Percentiles rank a stretch among this genome's conserved stretches.
phyloP scores from a whole-genome alignment of 2,797 vertebrate genomes.

The Clarias laeviceps region DNA sequence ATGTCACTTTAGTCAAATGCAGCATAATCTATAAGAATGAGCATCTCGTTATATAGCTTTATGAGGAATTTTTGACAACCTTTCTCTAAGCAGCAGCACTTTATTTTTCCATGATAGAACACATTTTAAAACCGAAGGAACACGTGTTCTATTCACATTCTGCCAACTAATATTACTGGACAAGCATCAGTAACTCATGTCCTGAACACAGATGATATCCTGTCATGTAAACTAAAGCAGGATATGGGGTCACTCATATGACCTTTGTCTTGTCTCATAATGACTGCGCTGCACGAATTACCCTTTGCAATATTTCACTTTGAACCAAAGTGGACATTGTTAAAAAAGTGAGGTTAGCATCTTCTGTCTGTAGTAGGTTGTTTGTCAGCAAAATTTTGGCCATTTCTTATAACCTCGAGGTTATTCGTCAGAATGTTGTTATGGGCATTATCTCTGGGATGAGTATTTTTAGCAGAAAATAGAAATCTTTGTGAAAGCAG shows the following conservation, averaged over 20 bases:
- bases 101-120: neutral
- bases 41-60: neutral
- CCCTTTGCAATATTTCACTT: neutral
- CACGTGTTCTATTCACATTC: neutral
- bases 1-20: neutral
- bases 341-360: neutral
- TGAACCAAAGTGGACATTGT: neutral
- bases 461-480: neutral
- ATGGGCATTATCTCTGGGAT: neutral
- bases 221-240: neutral
- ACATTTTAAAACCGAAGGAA: neutral
- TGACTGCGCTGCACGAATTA: neutral
- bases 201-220: neutral
- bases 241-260: neutral
- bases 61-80: neutral
- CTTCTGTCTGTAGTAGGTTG: neutral
- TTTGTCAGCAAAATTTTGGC: slow-evolving; percentile 15
- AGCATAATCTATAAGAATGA: neutral
- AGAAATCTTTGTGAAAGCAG: neutral
- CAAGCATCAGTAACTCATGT: no score
- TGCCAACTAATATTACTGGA: neutral
- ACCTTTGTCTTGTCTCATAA: neutral
- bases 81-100: neutral
- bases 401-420: neutral
- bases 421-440: neutral